Percentiles rank a stretch among this genome's conserved stretches.
Conservation (phyloP, 1,140 invertebrate species). For the Pentalonia nigronervosa region DNA sequence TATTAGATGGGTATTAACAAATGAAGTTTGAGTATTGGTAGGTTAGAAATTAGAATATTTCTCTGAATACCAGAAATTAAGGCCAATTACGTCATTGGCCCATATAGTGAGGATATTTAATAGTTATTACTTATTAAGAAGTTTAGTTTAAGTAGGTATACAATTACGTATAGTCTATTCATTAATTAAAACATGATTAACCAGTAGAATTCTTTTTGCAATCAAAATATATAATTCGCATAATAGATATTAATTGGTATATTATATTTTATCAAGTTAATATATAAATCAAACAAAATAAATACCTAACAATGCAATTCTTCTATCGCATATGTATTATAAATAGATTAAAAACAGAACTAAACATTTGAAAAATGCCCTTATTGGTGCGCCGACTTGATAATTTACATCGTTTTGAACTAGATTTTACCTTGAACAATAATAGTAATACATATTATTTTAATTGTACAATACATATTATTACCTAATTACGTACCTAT, state of each 20-base stretch:
- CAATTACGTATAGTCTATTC: not conserved
- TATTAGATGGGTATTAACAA: too few species aligned
- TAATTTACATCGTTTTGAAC: not conserved
- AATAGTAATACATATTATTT: not conserved
- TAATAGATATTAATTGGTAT: not conserved
- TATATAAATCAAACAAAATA: not conserved
- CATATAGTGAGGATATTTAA: not conserved
- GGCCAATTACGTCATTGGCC: too few species aligned
- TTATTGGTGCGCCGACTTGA: not conserved
- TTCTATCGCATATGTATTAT: not conserved
- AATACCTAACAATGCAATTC: constrained; percentile 11
- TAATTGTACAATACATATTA: not conserved
- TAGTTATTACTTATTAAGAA: not conserved
- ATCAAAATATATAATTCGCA: not conserved
- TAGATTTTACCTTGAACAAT: not conserved
- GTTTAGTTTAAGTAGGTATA: not conserved
- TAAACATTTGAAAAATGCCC: not conserved
- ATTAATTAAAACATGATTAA: not conserved
- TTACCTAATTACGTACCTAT: not conserved
- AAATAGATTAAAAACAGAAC: not conserved
- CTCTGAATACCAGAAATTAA: too few species aligned
- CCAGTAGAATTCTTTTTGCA: not conserved
- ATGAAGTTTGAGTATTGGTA: too few species aligned
- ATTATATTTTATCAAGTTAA: not conserved
- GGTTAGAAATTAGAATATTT: too few species aligned